These are phyloP conservation scores for Myotis myotis DNA, from an alignment of 2,797 vertebrate genomes.

Conservation along the genomic window DNA sequence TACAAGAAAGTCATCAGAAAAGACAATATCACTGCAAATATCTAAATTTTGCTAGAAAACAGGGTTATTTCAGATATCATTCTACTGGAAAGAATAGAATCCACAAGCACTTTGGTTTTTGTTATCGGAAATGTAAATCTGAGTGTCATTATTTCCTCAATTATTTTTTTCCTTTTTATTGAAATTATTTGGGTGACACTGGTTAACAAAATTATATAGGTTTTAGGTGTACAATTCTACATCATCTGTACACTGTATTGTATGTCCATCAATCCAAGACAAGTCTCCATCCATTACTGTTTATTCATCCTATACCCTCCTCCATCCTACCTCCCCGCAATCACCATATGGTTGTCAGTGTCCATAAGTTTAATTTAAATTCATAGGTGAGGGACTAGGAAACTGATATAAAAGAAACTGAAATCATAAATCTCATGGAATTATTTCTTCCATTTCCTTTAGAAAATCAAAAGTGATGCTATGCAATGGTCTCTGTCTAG, in stretches of 20 bases:
- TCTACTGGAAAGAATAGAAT: neutral
- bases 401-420: conserved; percentile 1
- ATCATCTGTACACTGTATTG: neutral
- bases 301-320: neutral
- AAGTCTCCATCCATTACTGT: neutral
- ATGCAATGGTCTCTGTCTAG: neutral
- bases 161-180: neutral
- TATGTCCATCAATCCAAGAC: neutral
- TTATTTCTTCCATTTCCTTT: neutral
- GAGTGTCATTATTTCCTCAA: neutral
- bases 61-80: neutral
- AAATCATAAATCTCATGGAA: conserved; percentile 26
- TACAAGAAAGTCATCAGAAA: neutral
- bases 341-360: neutral
- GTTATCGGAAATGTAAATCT: neutral
- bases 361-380: conserved; percentile 12
- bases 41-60: neutral
- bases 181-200: neutral
- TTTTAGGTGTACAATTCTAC: neutral
- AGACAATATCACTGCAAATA: neutral
- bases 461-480: neutral
- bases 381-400: neutral
- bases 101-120: neutral
- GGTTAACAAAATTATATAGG: neutral
- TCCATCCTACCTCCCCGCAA: neutral